Base-by-base conservation (phyloP, 1,140 invertebrate species). In the Ephestia elutella region DNA sequence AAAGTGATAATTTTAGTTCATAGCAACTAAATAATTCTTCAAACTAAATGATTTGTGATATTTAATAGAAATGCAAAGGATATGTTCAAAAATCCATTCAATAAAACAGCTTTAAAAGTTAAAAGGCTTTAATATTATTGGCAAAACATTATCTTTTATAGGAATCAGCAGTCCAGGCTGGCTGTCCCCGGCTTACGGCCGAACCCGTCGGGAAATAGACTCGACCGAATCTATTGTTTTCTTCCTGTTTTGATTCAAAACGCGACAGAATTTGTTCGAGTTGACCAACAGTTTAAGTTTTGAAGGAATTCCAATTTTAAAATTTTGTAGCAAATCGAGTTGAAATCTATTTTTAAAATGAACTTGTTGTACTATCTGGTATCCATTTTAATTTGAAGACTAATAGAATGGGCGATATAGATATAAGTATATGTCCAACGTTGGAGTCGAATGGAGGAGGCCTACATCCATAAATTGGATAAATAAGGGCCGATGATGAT, bases 111-210 rank as follows among this genome's bases (percentile, higher is more conserved):
- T 25, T 25, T 2, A 25, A 25, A 44, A 15, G 13, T 9, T 10
- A 7, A 11, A 9, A 38, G 2, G 5, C 8, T 13, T 3, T 44
- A 44, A 3, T 44, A 44, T 44, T 44, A 44, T 44, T 44, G 38
- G 13, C 13, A 44, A 44, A 15, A 44, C 32, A 1, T 44, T 48
- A 64, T 63, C 63, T 56, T 15, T 44, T 48, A 25, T 53, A 58
- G 56, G 63, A 68, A 73, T 65, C 64, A 68, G 65, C 62, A 67
- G 66, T 62, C 61, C 65, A 56, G 70, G 63, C 66, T 60, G 68
- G 63, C 66, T 68, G 67, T 56, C 73, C 76, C 75, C 54, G 65
- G 74, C 68, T 77, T 71, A 74, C 61, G 53, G 54, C 68, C 63
- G 60, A n/a, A 35, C 58, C 59, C 51, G 56, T 13, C 32, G 32